Evolutionary conservation across 2,113 vertebrate genomes (phyloP), one percentile per base, ranked within the genome.

Genomic region (Ophthalmolycus amberensis): DNA sequence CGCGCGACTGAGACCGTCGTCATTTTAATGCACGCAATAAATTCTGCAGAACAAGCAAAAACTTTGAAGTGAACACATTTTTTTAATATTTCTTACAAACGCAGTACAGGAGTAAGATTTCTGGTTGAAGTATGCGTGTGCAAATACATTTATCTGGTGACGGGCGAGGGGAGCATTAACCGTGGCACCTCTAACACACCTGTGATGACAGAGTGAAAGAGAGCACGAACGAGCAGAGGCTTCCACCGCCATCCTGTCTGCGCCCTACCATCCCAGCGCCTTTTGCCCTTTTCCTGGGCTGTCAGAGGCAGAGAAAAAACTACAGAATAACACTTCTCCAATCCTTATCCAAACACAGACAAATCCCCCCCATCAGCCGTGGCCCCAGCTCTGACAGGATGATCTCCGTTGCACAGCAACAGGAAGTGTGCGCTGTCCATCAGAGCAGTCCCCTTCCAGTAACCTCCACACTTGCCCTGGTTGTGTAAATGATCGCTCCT

Each of bases 261-360:
- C 90, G 91, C 89, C 82, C 80, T 79, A 89, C 90, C 88, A 89
- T 89, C 90, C 83, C 90, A 59, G 80, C 37, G 82, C 89, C 87
- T 88, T 92, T 87, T 90, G 87, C 89, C 91, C 91, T 92, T 90
- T 91, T 92, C 90, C 92, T 82, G 88, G 87, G 90, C 91, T 90
- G 91, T 94, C 91, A 91, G 81, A 89, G 85, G 86, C 84, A 25
- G 89, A 90, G 20, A 52, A 22, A n/a, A 25, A 58, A 58, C 89
- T 89, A 93, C 90, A 92, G 92, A 94, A 94, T 91, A 94, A 94
- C 93, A 94, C 91, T 91, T 93, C 92, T 93, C 92, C 91, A 90
- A 93, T 94, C 91, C 93, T 94, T 94, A 94, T 93, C 91, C 91
- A 94, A 95, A 94, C 94, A 93, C 90, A 91, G 93, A 90, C 89